phyloP scores from a whole-genome alignment of 2,113 vertebrate species.

The Formicarius rufipectus region DNA sequence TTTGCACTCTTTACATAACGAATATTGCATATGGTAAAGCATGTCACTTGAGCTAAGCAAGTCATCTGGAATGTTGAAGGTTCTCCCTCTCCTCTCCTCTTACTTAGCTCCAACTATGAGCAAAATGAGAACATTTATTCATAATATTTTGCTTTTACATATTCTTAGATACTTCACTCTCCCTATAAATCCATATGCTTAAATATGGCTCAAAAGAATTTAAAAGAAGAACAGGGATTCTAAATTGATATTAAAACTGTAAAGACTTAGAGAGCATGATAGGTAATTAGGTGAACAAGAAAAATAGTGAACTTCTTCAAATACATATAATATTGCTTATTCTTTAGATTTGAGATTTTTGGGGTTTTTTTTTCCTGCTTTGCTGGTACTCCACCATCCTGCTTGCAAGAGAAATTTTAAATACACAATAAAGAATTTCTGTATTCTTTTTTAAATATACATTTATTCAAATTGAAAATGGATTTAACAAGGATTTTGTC shows the following conservation, averaged over 20 bases:
- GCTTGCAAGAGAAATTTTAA: not conserved
- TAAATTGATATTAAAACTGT: not conserved
- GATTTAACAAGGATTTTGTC: not conserved
- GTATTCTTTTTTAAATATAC: not conserved
- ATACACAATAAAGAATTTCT: not conserved
- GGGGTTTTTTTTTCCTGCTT: not conserved
- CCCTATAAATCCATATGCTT: not conserved
- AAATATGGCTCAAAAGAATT: not conserved
- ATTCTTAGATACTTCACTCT: not conserved
- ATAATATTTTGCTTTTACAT: not conserved
- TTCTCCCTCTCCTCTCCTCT: not conserved
- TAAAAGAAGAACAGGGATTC: not conserved
- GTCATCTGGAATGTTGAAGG: not conserved
- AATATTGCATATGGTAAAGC: not conserved
- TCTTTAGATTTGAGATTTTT: not conserved
- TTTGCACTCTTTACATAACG: not conserved
- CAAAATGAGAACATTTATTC: not conserved
- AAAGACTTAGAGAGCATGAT: not conserved
- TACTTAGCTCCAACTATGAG: not conserved
- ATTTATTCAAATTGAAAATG: not conserved
- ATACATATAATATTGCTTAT: not conserved
- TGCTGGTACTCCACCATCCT: not conserved
- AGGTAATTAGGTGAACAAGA: not conserved
- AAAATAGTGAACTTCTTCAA: not conserved
- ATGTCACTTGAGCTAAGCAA: not conserved